These are phyloP conservation scores for Fundulus diaphanus DNA, from an alignment of 2,797 vertebrate genomes.

Conservation along the genomic window DNA sequence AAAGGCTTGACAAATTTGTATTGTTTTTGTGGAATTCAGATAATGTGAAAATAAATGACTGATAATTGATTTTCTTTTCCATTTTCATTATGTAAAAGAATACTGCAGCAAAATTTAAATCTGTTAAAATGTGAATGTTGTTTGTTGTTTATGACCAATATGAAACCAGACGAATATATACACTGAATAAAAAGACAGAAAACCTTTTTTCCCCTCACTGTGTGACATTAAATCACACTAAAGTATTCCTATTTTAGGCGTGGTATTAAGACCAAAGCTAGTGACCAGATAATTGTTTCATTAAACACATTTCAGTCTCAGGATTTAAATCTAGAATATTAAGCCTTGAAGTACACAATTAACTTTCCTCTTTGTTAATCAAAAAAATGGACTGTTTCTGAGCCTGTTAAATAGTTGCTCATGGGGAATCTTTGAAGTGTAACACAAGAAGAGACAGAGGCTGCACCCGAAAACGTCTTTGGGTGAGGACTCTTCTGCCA, in stretches of 20 bases:
- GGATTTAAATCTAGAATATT: too few species aligned
- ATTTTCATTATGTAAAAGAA: neutral
- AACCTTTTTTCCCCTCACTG: too few species aligned
- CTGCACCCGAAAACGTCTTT: too few species aligned
- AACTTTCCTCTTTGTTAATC: too few species aligned
- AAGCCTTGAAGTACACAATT: too few species aligned
- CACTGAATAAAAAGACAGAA: neutral
- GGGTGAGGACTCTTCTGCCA: too few species aligned
- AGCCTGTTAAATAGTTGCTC: too few species aligned
- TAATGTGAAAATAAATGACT: neutral
- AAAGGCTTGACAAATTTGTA: neutral
- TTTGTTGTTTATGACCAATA: neutral
- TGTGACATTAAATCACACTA: neutral
- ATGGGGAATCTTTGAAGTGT: too few species aligned
- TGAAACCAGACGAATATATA: neutral
- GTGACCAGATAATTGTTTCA: too few species aligned
- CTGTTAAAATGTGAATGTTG: neutral
- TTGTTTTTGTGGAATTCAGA: neutral
- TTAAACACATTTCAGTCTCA: too few species aligned
- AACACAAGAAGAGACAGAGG: too few species aligned
- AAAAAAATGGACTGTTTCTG: too few species aligned
- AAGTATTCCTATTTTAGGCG: neutral
- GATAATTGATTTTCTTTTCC: neutral
- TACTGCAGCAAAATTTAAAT: neutral
- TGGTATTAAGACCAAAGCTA: neutral